A percentile compares a stretch with the other conserved stretches of the same genome.
phyloP scores from a whole-genome alignment of 2,797 vertebrate genomes.

The Sternarchorhynchus goeldii region DNA sequence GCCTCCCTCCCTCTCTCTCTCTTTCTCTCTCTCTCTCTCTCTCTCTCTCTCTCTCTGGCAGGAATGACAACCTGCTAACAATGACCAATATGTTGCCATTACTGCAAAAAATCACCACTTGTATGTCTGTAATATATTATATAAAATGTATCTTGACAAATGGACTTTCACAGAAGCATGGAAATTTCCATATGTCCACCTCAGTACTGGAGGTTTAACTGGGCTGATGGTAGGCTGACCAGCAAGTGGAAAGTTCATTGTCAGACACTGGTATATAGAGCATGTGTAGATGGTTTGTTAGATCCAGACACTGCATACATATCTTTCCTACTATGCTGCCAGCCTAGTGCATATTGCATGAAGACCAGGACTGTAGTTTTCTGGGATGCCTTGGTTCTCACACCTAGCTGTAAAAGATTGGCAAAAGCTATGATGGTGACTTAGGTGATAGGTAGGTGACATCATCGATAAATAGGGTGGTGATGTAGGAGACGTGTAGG shows the following conservation, averaged over 20 bases:
- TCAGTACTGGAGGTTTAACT: conserved; percentile 21
- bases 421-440: background rate
- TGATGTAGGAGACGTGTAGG: background rate
- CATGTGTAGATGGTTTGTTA: conserved; percentile 22
- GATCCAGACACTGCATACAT: conserved; percentile 43
- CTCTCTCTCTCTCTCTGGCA: conserved; percentile 8
- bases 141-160: conserved; percentile 37
- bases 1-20: conserved; percentile 18
- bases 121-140: conserved; percentile 34
- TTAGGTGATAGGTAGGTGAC: background rate
- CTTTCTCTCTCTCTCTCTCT: conserved; percentile 34
- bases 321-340: conserved; percentile 20
- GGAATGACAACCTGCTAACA: conserved; percentile 37
- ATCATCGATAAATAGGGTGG: background rate
- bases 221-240: conserved; percentile 5
- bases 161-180: conserved; percentile 44
- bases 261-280: conserved; percentile 23
- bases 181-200: conserved; percentile 36
- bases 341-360: conserved; percentile 18
- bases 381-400: conserved; percentile 41
- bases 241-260: conserved; percentile 40
- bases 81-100: conserved; percentile 43
- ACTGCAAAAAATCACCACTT: conserved; percentile 37
- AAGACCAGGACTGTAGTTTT: conserved; percentile 20
- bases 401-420: conserved; percentile 27